These are phyloP conservation scores for Lycaena phlaeas DNA, from an alignment of 2,888 invertebrate species.

Conservation along the genomic window DNA sequence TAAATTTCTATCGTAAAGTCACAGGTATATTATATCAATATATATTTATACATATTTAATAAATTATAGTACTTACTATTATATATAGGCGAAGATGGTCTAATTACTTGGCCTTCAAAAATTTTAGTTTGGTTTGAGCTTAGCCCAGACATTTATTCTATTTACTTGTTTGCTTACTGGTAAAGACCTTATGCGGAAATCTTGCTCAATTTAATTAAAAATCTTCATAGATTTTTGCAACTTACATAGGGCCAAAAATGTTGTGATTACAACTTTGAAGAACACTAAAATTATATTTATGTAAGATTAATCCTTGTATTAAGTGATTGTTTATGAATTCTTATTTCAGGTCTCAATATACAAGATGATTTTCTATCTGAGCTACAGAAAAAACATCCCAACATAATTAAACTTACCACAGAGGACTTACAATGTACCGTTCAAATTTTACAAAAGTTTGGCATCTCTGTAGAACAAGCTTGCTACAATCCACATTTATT, in stretches of 20 bases:
- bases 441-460: conserved; percentile 47
- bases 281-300: too few relatives aligned
- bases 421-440: conserved; percentile 42
- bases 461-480: conserved; percentile 65
- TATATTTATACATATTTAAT: neutral
- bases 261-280: too few relatives aligned
- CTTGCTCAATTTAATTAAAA: too few relatives aligned
- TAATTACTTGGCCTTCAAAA: too few relatives aligned
- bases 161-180: too few relatives aligned
- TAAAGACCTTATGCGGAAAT: too few relatives aligned
- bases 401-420: conserved; percentile 37
- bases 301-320: too few relatives aligned
- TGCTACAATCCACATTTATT: conserved; percentile 69
- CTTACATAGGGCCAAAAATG: too few relatives aligned
- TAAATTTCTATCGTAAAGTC: conserved; percentile 43
- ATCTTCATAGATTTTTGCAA: too few relatives aligned
- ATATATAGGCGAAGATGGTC: too few relatives aligned
- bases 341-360: conserved; percentile 34
- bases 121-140: too few relatives aligned
- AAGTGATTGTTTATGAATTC: conserved; percentile 8
- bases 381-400: conserved; percentile 45
- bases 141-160: too few relatives aligned
- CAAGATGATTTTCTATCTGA: conserved; percentile 26
- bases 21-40: conserved; percentile 32
- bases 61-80: neutral